Evolutionary conservation across 2,113 vertebrate genomes (phyloP).

Genomic region (Etheostoma spectabile): DNA sequence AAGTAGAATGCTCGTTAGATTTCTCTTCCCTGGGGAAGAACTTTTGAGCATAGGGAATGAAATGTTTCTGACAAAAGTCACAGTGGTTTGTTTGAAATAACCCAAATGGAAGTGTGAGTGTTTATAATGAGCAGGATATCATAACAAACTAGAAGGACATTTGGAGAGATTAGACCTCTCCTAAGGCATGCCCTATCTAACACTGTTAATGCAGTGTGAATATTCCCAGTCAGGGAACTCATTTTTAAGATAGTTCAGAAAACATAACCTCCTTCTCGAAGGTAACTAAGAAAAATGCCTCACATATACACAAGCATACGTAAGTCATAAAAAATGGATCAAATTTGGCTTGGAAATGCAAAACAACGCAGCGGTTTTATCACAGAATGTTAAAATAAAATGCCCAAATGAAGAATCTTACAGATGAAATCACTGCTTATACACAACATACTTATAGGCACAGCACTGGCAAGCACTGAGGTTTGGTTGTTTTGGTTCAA

Average conservation of each 20-base stretch:
- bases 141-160: not conserved
- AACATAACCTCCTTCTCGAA: too few relatives aligned
- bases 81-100: conserved; percentile 4
- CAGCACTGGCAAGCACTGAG: not conserved
- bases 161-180: too few relatives aligned
- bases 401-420: not conserved
- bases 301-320: not conserved
- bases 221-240: too few relatives aligned
- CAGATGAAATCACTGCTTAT: not conserved
- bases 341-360: not conserved
- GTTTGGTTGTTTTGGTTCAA: conserved; percentile 8
- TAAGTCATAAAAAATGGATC: not conserved
- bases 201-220: too few relatives aligned
- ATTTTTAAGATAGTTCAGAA: too few relatives aligned
- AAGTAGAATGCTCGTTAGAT: not conserved
- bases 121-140: not conserved
- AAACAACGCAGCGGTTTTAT: conserved; percentile 1
- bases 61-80: not conserved
- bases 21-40: not conserved
- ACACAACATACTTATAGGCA: not conserved
- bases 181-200: too few relatives aligned
- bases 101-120: not conserved
- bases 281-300: not conserved
- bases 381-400: not conserved
- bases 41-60: not conserved